A percentile compares a stretch with the other conserved stretches of the same genome.
phyloP scores from a whole-genome alignment of 2,113 vertebrate genomes.

The Poeciliopsis prolifica region DNA sequence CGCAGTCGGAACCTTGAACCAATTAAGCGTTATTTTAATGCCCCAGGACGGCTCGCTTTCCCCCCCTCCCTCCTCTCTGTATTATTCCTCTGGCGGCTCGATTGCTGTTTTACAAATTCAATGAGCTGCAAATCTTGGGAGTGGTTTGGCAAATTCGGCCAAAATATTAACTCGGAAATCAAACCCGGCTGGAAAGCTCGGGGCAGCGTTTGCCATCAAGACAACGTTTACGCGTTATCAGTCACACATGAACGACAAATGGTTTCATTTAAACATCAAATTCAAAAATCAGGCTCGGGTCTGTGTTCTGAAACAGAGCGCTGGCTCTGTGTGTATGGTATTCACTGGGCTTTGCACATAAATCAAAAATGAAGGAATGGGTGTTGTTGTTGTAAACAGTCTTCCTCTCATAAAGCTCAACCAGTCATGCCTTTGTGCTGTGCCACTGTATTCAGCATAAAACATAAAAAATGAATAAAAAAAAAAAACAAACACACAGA shows the following conservation, averaged over 20 bases:
- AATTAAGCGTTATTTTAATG: slow-evolving; percentile 53
- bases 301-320: slow-evolving; percentile 6
- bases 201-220: not conserved
- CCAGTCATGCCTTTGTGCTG: not conserved
- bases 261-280: not conserved
- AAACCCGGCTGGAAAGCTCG: slow-evolving; percentile 2
- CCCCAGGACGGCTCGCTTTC: slow-evolving; percentile 24
- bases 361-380: slow-evolving; percentile 2
- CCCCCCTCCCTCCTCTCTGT: too few relatives aligned
- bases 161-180: slow-evolving; percentile 32
- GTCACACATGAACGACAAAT: not conserved
- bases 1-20: slow-evolving; percentile 38
- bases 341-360: not conserved
- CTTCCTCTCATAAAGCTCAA: too few relatives aligned
- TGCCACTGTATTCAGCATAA: not conserved
- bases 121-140: slow-evolving; percentile 5
- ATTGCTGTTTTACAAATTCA: slow-evolving; percentile 20
- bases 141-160: slow-evolving; percentile 9
- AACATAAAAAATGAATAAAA: not conserved
- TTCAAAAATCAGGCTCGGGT: slow-evolving; percentile 13
- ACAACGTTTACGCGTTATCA: slow-evolving; percentile 2
- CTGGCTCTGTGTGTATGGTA: not conserved
- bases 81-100: slow-evolving; percentile 9
- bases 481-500: not conserved
- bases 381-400: not conserved